Evolutionary conservation across 2,113 vertebrate genomes (phyloP).

Genomic region (Rana temporaria): DNA sequence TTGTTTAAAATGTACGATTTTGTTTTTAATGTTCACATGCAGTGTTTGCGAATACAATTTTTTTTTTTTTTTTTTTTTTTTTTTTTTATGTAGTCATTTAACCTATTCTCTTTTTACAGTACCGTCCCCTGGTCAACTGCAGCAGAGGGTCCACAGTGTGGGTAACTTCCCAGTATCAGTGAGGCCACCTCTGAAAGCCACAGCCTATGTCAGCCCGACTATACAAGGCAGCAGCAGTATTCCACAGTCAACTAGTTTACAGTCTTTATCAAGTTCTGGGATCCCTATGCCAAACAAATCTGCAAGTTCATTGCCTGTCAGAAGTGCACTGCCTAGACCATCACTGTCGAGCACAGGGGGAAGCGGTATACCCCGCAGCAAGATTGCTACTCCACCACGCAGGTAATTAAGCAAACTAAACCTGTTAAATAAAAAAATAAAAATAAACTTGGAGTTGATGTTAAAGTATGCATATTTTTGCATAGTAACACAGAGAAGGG

Average conservation of each 20-base stretch:
- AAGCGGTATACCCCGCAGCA: constrained; percentile 87
- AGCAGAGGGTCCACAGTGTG: constrained; percentile 90
- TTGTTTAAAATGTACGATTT: no score
- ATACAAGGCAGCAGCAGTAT: constrained; percentile 81
- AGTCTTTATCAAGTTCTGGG: constrained; percentile 79
- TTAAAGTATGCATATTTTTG: no score
- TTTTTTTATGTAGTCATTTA: no score
- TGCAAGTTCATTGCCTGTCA: constrained; percentile 70
- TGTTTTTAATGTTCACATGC: no score
- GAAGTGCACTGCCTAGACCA: constrained; percentile 91
- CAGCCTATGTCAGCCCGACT: constrained; percentile 94
- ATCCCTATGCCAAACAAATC: constrained; percentile 86
- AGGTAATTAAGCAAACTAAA: constrained; percentile 74
- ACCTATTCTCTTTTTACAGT: constrained; percentile 70
- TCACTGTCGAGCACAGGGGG: constrained; percentile 84
- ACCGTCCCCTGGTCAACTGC: constrained; percentile 90
- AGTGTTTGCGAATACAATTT: no score
- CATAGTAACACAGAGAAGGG: no score
- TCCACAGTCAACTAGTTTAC: constrained; percentile 76
- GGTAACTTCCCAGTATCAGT: constrained; percentile 85
- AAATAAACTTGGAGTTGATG: no score
- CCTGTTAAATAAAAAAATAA: neutral
- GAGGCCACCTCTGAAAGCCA: constrained; percentile 90
- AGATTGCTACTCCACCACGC: constrained; percentile 89
- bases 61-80: no score